Base-by-base conservation (phyloP, 2,888 invertebrate species). In the Drosophila sordidapex region DNA sequence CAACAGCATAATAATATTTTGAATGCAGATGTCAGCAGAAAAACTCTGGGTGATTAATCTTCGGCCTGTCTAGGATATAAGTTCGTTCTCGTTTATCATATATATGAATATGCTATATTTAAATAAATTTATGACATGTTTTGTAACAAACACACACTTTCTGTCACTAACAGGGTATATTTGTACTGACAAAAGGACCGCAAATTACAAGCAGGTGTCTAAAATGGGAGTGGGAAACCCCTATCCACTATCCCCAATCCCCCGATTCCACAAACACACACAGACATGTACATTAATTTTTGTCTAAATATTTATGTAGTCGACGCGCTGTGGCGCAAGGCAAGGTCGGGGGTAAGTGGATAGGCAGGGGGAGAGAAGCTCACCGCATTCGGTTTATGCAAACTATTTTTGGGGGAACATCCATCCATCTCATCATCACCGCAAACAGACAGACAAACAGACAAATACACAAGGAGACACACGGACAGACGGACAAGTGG, bases 261-360 rank as follows among this genome's bases (percentile, higher is more conserved):
- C 56, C 10, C 38, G 27, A 46, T 46, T 15, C 15, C 13, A 15
- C 29, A 31, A 46, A 4, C 35, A 29, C 58, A 29, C 13, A 29
- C 6, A 52, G 40, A 51, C 51, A 46, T 63, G 52, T 71, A 57
- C 61, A 75, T 79, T 83, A 74, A 74, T 68, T 68, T 76, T 74
- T 86, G 83, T 86, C 76, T 82, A 88, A 86, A 88, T 86, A 86
- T 88, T 86, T 86, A 83, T 86, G 73, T 76, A 79, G 76, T 62
- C 68, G 67, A 40, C 27, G 81, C 60, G 71, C 57, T 64, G 54
- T 46, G 60, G 49, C 61, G 29, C 29, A 29, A 29, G 59, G 60
- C 83, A 83, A 86, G 83, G 86, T 83, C 86, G 81, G 69, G 79
- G 69, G 40, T 49, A 56, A 57, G 68, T 65, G 77, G 57, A 18